Percentiles rank a stretch among this genome's conserved stretches.
phyloP scores from a whole-genome alignment of 2,113 vertebrate species.

The Perca flavescens region DNA sequence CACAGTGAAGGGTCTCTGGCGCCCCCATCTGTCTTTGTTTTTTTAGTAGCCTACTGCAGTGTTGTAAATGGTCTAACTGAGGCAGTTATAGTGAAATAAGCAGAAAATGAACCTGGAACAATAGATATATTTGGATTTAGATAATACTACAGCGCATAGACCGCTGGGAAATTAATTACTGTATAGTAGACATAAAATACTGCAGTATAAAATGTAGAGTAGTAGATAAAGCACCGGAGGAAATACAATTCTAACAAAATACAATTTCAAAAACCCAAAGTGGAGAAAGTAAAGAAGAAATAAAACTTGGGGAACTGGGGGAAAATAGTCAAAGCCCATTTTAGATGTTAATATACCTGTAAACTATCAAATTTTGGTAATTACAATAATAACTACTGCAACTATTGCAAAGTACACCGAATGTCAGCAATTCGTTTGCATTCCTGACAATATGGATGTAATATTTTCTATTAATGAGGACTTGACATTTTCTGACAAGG shows the following conservation, averaged over 20 bases:
- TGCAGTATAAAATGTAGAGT: slow-evolving; percentile 4
- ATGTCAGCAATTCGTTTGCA: background rate
- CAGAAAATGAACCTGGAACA: background rate
- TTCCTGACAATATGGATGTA: background rate
- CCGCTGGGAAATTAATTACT: slow-evolving; percentile 5
- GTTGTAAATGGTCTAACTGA: background rate
- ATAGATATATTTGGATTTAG: slow-evolving; percentile 7
- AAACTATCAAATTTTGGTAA: slow-evolving; percentile 1
- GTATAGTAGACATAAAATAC: slow-evolving; percentile 11
- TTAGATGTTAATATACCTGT: background rate
- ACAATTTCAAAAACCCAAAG: background rate
- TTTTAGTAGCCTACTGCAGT: slow-evolving; percentile 23
- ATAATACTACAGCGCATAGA: background rate
- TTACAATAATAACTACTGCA: background rate
- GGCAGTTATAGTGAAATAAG: background rate
- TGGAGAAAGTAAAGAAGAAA: background rate
- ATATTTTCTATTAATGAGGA: background rate
- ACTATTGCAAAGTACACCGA: no score
- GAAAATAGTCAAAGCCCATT: background rate
- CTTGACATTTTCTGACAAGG: slow-evolving; percentile 14
- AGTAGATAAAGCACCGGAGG: background rate
- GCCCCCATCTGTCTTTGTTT: slow-evolving; percentile 45
- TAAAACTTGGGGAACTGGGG: background rate
- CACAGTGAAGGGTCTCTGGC: slow-evolving; percentile 52
- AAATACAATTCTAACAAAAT: slow-evolving; percentile 20